These are phyloP conservation scores for Atherinosoma microstoma DNA, from an alignment of 2,797 vertebrate genomes.

Conservation along the genomic window DNA sequence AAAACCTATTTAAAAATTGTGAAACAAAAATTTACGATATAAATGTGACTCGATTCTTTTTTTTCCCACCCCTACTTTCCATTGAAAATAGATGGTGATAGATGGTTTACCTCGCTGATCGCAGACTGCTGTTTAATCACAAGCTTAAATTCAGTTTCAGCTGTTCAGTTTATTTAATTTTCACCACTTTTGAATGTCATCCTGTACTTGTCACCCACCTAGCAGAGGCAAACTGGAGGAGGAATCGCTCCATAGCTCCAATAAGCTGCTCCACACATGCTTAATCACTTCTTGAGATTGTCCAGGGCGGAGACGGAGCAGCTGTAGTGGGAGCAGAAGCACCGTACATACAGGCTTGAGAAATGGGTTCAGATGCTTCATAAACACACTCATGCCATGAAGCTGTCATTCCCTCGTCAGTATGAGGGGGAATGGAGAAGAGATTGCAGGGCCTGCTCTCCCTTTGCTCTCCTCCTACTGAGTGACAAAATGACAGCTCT, in stretches of 20 bases:
- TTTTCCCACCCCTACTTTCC: no score
- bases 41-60: no score
- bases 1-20: no score
- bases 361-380: constrained; percentile 53
- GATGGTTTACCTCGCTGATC: not conserved
- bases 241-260: constrained; percentile 17
- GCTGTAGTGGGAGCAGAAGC: constrained; percentile 16
- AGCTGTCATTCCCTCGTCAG: constrained; percentile 64
- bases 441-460: constrained; percentile 12
- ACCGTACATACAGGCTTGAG: constrained; percentile 35
- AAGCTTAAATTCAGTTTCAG: not conserved
- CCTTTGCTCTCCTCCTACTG: constrained; percentile 30
- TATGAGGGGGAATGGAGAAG: constrained; percentile 23
- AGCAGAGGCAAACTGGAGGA: constrained; percentile 8
- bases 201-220: not conserved
- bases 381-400: constrained; percentile 57
- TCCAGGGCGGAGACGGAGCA: constrained; percentile 13
- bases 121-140: not conserved
- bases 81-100: no score
- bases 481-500: constrained; percentile 62
- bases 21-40: no score
- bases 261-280: constrained; percentile 27
- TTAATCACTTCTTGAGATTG: constrained; percentile 21
- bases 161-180: not conserved
- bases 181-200: not conserved